phyloP scores from a whole-genome alignment of 2,797 vertebrate species.

The Podarcis lilfordi region DNA sequence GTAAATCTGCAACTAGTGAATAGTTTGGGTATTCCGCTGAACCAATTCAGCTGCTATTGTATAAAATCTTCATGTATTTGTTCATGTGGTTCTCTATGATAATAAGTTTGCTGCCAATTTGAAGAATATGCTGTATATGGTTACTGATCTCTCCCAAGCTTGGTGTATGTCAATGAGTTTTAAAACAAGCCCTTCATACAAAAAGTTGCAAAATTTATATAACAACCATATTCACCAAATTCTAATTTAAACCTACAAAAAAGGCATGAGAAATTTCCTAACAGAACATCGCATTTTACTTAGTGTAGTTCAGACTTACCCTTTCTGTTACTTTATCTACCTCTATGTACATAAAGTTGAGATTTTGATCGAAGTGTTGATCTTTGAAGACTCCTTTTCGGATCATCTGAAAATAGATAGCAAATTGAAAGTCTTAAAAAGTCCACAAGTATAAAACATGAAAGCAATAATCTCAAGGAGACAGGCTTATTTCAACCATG shows the following conservation, averaged over 20 bases:
- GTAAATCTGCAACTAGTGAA: background rate
- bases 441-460: background rate
- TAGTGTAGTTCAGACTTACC: conserved; percentile 77
- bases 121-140: too few species aligned
- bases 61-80: background rate
- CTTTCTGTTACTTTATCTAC: conserved; percentile 99
- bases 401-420: conserved; percentile 89
- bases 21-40: background rate
- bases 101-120: background rate
- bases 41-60: background rate
- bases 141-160: background rate
- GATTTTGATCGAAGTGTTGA: conserved; percentile 98
- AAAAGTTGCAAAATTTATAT: background rate
- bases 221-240: background rate
- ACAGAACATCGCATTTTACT: background rate
- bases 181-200: background rate
- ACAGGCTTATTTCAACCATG: conserved; percentile 4
- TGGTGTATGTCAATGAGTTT: background rate
- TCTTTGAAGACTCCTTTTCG: conserved; percentile 99
- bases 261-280: background rate
- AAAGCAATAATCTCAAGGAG: background rate
- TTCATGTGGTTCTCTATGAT: background rate
- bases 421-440: conserved; percentile 26
- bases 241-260: background rate
- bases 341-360: conserved; percentile 99